Evolutionary conservation across 53 echinoderm and acorn worm species (phyloP), one percentile per base, ranked within the genome.

Genomic region (Echinarachnius parma): DNA sequence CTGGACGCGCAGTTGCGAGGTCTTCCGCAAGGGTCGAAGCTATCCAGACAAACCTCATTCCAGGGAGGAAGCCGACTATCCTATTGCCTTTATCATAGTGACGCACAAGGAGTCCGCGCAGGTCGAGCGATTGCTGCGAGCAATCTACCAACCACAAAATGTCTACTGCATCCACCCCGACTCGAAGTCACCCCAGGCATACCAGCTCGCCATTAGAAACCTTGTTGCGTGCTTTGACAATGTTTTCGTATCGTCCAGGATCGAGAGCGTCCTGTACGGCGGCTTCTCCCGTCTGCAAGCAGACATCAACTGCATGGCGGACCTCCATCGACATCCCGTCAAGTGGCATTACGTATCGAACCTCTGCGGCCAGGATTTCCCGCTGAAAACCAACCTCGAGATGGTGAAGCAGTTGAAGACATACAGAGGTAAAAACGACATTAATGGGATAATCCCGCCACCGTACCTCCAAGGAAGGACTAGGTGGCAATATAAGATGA

Each of bases 301-400:
- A 31, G 92, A 92, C 60, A 62, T 92, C 25, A 92, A 92, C 74
- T 92, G 92, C 62, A 92, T 92, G 92, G 48, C 23, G 37, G 92
- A 92, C 65, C 48, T 92, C 18, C 10, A 64, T 16, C 39, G 37
- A 7, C 48, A 66, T 28, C 71, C 75, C 7, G 53, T 54, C 0
- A 76, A 35, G 15, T 92, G 92, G 92, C 61, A 72, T 29, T 92
- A 92, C 31, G 71, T 84, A 4, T 76, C 87, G 62, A 92, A 92
- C 60, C 39, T 92, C 11, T 92, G 86, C 34, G 92, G 83, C 10
- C 92, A 92, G 46, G 92, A 92, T 54, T 92, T 92, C 53, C 92
- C 92, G 7, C 46, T 92, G 21, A 92, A 92, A 46, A 92, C 92
- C 28, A 92, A 92, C 31, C 76, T 86, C 27, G 91, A 91, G 52